Evolutionary conservation across 2,888 invertebrate species (phyloP), one percentile per base, ranked within the genome.

Genomic region (Agrochola macilenta): DNA sequence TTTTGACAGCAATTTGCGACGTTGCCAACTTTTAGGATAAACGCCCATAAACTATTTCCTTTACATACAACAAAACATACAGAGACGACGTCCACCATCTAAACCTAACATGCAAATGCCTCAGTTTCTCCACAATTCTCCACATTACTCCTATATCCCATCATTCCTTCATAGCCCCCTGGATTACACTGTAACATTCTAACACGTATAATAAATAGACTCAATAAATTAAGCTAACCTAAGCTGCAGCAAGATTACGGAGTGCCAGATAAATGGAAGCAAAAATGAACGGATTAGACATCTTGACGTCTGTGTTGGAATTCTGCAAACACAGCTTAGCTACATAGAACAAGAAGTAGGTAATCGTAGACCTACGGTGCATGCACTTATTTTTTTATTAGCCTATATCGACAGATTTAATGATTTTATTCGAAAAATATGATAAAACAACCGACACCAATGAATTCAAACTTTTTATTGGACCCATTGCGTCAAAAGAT

Each of bases 261-360:
- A n/a, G 52, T 61, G 20, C 46, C 26, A 57, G 68, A 72, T 57
- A 76, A 71, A 81, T 70, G 39, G 61, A 76, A 64, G 69, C 69
- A 73, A 72, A 77, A 81, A 35, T 65, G 57, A 35, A 57, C 17
- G 82, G 65, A 61, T 77, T 77, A 69, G n/a, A 35, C 57, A 39
- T 69, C 82, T 72, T 46, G 54, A n/a, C 4, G 39, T 30, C 30
- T n/a, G 30, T 12, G 43, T 17, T n/a, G 17, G 69, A 11, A 11
- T 61, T 2, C 9, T 30, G 52, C 23, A 23, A 52, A 14, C 46
- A 46, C 46, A 14, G 46, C 46, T 46, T 46, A 46, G 5, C 14
- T 46, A 46, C 30, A 52, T 2, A 52, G 8, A 20, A 52, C 20
- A 20, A 52, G 52, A 52, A 52, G 52, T 20, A 30, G 30, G 1